Conservation (phyloP, 2,113 vertebrate species). For the Equus przewalskii region DNA sequence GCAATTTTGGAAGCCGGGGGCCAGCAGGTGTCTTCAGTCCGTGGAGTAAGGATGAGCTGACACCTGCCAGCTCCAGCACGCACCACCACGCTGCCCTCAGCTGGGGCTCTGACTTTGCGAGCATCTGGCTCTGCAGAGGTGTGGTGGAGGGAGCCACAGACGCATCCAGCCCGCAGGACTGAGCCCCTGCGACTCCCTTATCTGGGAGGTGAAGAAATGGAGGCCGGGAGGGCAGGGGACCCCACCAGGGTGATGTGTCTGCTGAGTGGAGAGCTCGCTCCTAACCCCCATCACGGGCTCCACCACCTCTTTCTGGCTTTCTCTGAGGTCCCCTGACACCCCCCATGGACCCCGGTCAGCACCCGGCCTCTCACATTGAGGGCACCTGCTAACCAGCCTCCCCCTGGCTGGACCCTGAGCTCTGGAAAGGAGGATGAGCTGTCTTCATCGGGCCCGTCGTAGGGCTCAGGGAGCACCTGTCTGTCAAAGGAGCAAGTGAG, state of each 20-base stretch:
- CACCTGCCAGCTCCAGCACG: neutral
- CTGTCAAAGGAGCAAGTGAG: rapidly evolving
- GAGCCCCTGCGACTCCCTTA: neutral
- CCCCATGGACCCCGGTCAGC: neutral
- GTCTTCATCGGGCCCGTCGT: neutral
- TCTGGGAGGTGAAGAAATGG: neutral
- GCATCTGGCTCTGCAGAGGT: neutral
- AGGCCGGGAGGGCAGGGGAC: neutral
- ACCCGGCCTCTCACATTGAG: neutral
- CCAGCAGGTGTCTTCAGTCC: neutral
- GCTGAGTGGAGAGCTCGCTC: neutral
- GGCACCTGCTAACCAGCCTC: neutral
- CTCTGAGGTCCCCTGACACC: neutral
- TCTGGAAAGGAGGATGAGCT: neutral
- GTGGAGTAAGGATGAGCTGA: neutral
- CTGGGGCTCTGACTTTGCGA: neutral
- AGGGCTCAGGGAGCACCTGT: neutral
- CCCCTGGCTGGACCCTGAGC: neutral
- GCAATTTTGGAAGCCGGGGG: neutral
- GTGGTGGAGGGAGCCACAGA: neutral
- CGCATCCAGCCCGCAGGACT: too few species aligned
- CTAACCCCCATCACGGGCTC: neutral
- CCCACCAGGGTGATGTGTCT: neutral
- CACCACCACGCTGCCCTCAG: neutral
- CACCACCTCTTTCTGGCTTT: neutral